Evolutionary conservation across 2,888 invertebrate species (phyloP).

Genomic region (Gari tellinella): DNA sequence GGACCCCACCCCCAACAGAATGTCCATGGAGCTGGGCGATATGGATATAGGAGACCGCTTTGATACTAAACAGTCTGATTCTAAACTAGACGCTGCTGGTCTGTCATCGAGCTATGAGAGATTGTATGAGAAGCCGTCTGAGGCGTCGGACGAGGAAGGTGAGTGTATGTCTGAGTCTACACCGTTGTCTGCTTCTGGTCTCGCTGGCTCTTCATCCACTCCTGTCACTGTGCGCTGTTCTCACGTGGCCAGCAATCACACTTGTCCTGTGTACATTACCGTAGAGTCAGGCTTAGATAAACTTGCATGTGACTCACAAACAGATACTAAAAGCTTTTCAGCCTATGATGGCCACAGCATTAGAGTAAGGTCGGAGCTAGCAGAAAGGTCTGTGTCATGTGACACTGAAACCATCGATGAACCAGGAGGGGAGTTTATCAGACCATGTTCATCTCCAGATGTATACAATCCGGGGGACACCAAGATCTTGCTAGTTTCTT

Average conservation of each 20-base stretch:
- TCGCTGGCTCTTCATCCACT: slow-evolving; percentile 24
- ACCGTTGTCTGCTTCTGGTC: slow-evolving; percentile 56
- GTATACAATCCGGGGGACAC: slow-evolving; percentile 52
- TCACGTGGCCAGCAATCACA: slow-evolving; percentile 40
- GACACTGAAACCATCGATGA: slow-evolving; percentile 48
- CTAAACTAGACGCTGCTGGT: slow-evolving; percentile 67
- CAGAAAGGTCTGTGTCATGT: slow-evolving; percentile 64
- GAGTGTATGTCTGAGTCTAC: slow-evolving; percentile 59
- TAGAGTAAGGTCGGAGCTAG: slow-evolving; percentile 37
- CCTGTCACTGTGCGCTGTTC: slow-evolving; percentile 18
- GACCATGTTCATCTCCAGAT: slow-evolving; percentile 65
- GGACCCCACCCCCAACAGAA: slow-evolving; percentile 66
- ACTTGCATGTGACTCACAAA: slow-evolving; percentile 54
- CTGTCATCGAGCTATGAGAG: slow-evolving; percentile 79
- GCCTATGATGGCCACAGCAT: slow-evolving; percentile 25
- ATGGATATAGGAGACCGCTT: slow-evolving; percentile 80
- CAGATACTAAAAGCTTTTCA: slow-evolving; percentile 24
- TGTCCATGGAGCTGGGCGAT: slow-evolving; percentile 70
- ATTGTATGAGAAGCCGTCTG: slow-evolving; percentile 69
- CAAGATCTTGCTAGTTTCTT: slow-evolving; percentile 13
- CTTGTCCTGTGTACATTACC: slow-evolving; percentile 76
- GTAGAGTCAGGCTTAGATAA: slow-evolving; percentile 77
- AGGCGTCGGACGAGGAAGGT: slow-evolving; percentile 57
- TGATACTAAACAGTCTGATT: slow-evolving; percentile 76
- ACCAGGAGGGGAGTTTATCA: slow-evolving; percentile 25